phyloP scores from a whole-genome alignment of 1,140 invertebrate species.

The Sycobia sp. region DNA sequence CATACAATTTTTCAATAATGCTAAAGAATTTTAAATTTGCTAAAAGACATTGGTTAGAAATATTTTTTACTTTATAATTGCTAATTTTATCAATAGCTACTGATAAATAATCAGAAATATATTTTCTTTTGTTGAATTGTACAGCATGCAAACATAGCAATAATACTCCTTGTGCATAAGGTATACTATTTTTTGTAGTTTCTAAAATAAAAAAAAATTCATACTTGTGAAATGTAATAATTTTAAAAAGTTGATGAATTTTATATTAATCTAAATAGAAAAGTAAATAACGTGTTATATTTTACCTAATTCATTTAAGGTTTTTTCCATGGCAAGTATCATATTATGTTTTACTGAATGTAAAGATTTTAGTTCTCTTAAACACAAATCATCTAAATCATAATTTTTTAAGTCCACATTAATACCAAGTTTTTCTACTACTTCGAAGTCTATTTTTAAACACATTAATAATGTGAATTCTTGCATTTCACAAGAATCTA shows the following conservation, averaged over 20 bases:
- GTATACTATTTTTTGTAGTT: neutral
- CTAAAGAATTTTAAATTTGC: conserved; percentile 48
- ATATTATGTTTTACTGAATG: conserved; percentile 8
- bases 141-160: conserved; percentile 46
- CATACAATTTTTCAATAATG: conserved; percentile 40
- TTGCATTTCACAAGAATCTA: conserved; percentile 27
- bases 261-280: no score
- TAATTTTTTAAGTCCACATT: conserved; percentile 41
- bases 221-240: neutral
- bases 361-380: conserved; percentile 42
- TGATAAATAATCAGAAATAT: conserved; percentile 38
- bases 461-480: conserved; percentile 46
- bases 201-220: neutral
- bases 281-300: no score
- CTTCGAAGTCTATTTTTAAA: conserved; percentile 38
- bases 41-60: conserved; percentile 35
- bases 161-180: conserved; percentile 43
- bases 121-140: conserved; percentile 26
- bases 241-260: neutral
- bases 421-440: conserved; percentile 45
- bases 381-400: conserved; percentile 43
- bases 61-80: conserved; percentile 13
- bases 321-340: conserved; percentile 14
- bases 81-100: conserved; percentile 40
- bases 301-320: conserved; percentile 27